phyloP scores from a whole-genome alignment of 2,113 vertebrate species.

The Formicarius rufipectus region DNA sequence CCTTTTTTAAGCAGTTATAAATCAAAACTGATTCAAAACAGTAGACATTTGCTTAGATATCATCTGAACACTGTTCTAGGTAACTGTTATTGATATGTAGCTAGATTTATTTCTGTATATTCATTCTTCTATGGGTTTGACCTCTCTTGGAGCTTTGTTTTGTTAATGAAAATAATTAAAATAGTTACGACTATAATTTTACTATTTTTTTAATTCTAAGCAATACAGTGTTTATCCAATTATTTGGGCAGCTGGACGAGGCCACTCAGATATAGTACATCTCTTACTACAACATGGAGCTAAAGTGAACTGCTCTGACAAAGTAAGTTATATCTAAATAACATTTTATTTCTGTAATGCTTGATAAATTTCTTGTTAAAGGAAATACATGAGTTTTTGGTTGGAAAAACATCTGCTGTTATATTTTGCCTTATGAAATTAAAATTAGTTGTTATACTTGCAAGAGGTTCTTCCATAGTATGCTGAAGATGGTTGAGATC shows the following conservation, averaged over 20 bases:
- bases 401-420: neutral
- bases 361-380: neutral
- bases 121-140: neutral
- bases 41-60: neutral
- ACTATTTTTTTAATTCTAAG: slow-evolving; percentile 48
- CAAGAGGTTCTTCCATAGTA: neutral
- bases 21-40: neutral
- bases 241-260: slow-evolving; percentile 96
- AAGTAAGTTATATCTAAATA: slow-evolving; percentile 75
- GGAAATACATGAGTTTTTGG: neutral
- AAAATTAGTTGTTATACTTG: neutral
- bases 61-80: neutral
- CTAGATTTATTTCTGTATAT: neutral
- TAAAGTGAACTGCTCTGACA: slow-evolving; percentile 99
- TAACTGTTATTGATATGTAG: neutral
- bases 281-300: slow-evolving; percentile 88
- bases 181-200: neutral
- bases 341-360: neutral
- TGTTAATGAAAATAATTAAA: neutral
- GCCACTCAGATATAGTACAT: slow-evolving; percentile 90
- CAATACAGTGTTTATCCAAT: slow-evolving; percentile 98
- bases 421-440: neutral
- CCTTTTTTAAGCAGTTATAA: neutral
- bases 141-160: neutral
- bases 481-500: neutral